Percentiles rank a stretch among this genome's conserved stretches.
These are phyloP conservation scores for Propithecus coquereli DNA, from an alignment of 2,113 vertebrate species.

Conservation along the genomic window DNA sequence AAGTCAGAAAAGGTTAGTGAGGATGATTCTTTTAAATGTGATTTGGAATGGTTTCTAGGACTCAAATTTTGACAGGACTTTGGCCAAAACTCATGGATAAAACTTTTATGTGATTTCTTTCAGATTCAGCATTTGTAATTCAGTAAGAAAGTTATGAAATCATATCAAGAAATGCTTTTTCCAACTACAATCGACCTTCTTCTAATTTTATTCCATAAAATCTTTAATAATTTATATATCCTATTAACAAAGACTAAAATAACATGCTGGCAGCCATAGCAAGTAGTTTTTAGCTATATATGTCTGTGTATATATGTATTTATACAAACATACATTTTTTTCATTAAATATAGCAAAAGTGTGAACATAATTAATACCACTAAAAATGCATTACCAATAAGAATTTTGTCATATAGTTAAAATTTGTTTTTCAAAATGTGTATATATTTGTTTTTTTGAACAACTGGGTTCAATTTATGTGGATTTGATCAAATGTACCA, in stretches of 20 bases:
- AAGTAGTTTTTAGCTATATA: neutral
- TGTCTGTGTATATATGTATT: neutral
- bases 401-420: neutral
- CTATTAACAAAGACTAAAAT: neutral
- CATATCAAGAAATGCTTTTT: neutral
- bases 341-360: conserved; percentile 1
- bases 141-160: neutral
- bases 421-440: neutral
- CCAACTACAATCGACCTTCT: neutral
- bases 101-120: neutral
- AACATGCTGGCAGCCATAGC: neutral
- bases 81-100: neutral
- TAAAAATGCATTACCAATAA: conserved; percentile 1
- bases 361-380: neutral
- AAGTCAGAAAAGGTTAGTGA: neutral
- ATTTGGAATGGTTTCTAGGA: neutral
- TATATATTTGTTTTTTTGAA: neutral
- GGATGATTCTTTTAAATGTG: neutral
- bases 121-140: neutral
- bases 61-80: neutral
- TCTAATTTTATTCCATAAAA: neutral
- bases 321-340: neutral
- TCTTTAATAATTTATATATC: neutral
- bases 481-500: neutral
- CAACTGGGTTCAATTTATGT: neutral